A percentile compares a stretch with the other conserved stretches of the same genome.
Conservation (phyloP, 2,888 invertebrate species). For the Torymus aiolomorphi region DNA sequence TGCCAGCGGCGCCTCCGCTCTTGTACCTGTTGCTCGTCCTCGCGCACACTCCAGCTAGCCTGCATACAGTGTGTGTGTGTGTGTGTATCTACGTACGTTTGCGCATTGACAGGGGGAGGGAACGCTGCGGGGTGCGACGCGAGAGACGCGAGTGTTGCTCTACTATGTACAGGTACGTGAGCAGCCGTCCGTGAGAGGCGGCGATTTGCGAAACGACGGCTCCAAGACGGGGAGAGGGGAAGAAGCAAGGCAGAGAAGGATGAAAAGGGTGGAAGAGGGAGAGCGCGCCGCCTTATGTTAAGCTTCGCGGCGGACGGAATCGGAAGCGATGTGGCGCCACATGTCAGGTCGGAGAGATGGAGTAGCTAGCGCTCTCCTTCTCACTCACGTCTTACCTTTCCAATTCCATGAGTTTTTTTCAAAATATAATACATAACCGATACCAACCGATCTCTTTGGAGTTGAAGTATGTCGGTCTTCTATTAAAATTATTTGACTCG, state of each 20-base stretch:
- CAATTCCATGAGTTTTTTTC: too few species aligned
- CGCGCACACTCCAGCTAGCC: slow-evolving; percentile 50
- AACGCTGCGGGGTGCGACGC: too few species aligned
- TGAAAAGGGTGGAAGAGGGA: slow-evolving; percentile 54
- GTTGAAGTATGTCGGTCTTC: too few species aligned
- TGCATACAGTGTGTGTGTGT: too few species aligned
- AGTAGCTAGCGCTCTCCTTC: too few species aligned
- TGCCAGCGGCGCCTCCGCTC: slow-evolving; percentile 50
- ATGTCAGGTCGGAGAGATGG: slow-evolving; percentile 62
- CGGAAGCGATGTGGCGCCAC: slow-evolving; percentile 69
- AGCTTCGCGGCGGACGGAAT: slow-evolving; percentile 64
- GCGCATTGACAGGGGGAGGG: too few species aligned
- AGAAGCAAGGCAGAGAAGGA: slow-evolving; percentile 7
- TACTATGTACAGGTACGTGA: slow-evolving; percentile 44
- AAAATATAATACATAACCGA: too few species aligned
- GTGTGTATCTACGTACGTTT: too few species aligned
- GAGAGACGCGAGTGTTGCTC: too few species aligned
- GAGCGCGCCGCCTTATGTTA: slow-evolving; percentile 66
- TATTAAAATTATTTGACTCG: too few species aligned
- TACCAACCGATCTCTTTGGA: too few species aligned
- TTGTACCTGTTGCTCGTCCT: slow-evolving; percentile 69
- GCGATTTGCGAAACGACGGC: neutral
- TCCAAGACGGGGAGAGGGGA: neutral
- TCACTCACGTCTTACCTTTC: too few species aligned
- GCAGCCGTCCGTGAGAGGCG: slow-evolving; percentile 57